Conservation (phyloP, 2,113 vertebrate species). For the Tympanuchus pallidicinctus region DNA sequence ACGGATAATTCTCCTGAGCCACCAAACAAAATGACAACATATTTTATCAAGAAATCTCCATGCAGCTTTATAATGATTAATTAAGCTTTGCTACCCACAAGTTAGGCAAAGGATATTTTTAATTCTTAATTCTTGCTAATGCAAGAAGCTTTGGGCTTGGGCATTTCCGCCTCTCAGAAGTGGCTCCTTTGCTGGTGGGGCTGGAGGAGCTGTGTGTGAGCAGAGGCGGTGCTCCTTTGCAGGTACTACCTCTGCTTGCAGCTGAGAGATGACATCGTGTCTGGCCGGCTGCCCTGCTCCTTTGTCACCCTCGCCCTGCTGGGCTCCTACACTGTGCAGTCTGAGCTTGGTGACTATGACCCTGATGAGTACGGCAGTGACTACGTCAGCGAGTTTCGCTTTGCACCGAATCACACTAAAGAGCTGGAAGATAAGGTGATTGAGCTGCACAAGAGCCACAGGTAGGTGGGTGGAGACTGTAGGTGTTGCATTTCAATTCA, state of each 20-base stretch:
- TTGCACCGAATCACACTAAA: conserved; percentile 94
- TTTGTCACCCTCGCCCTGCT: conserved; percentile 92
- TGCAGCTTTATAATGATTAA: not conserved
- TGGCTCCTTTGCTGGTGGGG: accelerated
- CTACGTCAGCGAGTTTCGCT: conserved; percentile 91
- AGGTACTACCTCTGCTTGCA: conserved; percentile 98
- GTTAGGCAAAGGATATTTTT: not conserved
- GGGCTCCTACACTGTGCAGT: conserved; percentile 94
- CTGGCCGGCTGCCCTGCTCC: conserved; percentile 94
- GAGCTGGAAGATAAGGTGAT: conserved; percentile 96
- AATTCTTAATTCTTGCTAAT: not conserved
- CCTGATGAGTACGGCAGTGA: conserved; percentile 88
- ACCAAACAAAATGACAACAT: not conserved
- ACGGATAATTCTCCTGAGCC: not conserved
- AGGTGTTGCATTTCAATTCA: not conserved
- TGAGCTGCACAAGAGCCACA: conserved; percentile 95
- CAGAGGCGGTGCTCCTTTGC: not conserved
- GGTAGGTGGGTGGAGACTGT: conserved; percentile 74
- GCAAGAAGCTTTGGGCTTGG: not conserved
- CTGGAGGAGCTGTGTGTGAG: not conserved
- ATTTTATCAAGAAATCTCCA: not conserved
- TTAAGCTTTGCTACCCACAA: not conserved
- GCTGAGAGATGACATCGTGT: conserved; percentile 93
- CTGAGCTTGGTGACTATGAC: conserved; percentile 94
- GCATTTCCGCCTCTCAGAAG: not conserved